Conservation (phyloP, 2,113 vertebrate genomes). For the Bucco capensis region DNA sequence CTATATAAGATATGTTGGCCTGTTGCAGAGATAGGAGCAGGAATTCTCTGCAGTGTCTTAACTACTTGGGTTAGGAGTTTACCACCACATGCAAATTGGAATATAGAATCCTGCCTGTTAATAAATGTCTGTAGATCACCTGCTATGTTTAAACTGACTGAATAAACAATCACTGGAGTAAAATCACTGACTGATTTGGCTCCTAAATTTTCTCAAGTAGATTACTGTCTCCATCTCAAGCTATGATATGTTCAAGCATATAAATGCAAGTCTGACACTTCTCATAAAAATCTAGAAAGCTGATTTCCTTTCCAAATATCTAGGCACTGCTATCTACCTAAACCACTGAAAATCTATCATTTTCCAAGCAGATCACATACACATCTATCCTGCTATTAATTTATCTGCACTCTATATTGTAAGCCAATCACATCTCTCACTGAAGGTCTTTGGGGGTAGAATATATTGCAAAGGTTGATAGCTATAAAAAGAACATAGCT, state of each 20-base stretch:
- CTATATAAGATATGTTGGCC: neutral
- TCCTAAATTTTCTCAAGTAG: neutral
- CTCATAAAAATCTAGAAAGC: neutral
- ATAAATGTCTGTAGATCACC: neutral
- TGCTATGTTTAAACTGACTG: neutral
- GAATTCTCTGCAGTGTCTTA: neutral
- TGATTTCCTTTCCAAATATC: neutral
- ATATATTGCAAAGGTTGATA: neutral
- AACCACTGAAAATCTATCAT: neutral
- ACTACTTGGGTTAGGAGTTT: neutral
- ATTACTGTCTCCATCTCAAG: neutral
- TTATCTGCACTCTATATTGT: neutral
- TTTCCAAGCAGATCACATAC: neutral
- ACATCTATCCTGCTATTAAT: neutral
- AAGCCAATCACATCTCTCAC: neutral
- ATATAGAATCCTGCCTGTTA: neutral
- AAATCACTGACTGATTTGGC: neutral
- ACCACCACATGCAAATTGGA: neutral
- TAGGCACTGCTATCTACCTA: neutral
- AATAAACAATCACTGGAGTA: neutral
- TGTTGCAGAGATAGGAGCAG: neutral
- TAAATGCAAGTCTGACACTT: neutral
- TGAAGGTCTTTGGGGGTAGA: neutral
- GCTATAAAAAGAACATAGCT: neutral
- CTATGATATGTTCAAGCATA: neutral